A percentile compares a stretch with the other conserved stretches of the same genome.
phyloP scores from a whole-genome alignment of 2,113 vertebrate genomes.

The Apodemus sylvaticus region DNA sequence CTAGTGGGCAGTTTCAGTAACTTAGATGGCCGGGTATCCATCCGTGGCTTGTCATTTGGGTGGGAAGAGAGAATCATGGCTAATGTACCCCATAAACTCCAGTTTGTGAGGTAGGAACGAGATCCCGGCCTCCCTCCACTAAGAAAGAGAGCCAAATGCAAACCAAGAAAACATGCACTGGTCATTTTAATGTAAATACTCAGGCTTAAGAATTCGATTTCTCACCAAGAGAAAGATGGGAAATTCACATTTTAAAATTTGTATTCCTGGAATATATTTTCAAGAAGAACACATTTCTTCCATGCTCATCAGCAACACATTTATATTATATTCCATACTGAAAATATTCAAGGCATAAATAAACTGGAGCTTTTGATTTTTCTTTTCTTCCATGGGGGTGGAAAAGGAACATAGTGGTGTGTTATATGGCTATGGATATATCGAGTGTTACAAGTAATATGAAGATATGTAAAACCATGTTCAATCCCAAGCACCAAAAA shows the following conservation, averaged over 20 bases:
- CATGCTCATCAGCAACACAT: constrained; percentile 27
- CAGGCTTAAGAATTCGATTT: constrained; percentile 35
- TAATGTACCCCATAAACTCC: not conserved
- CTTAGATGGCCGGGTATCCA: constrained; percentile 52
- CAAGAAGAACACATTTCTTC: constrained; percentile 52
- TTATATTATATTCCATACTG: constrained; percentile 24
- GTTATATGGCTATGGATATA: not conserved
- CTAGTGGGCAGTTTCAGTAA: constrained; percentile 63
- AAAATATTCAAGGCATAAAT: constrained; percentile 65
- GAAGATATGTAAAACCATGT: not conserved
- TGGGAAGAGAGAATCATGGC: not conserved
- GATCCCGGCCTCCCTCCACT: not conserved
- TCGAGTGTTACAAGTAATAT: not conserved
- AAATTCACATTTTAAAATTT: constrained; percentile 68
- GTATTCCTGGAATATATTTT: constrained; percentile 60
- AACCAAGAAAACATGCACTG: constrained; percentile 43
- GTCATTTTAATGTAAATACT: constrained; percentile 56
- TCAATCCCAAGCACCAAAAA: not conserved
- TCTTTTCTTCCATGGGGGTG: not conserved
- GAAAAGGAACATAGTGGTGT: not conserved
- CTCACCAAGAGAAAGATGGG: constrained; percentile 42
- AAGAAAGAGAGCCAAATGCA: constrained; percentile 44
- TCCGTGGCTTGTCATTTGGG: constrained; percentile 56
- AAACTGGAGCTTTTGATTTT: not conserved
- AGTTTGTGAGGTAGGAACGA: not conserved